Conservation (phyloP, 2,113 vertebrate genomes). For the Aviceda subcristata region DNA sequence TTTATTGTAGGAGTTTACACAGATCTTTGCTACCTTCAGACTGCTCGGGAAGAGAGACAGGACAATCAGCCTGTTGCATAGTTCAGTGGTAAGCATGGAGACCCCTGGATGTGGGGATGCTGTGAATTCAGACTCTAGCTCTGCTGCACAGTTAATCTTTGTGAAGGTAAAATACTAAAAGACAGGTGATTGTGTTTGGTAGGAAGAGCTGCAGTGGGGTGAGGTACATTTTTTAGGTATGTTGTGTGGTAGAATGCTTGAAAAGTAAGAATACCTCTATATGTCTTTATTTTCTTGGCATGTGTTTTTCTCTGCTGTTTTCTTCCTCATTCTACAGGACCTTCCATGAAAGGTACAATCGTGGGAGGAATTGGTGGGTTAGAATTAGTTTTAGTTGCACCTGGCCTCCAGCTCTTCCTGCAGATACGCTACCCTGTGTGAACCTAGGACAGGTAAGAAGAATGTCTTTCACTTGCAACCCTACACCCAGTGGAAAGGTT, state of each 20-base stretch:
- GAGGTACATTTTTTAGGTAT: background rate
- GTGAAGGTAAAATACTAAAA: background rate
- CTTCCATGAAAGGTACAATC: background rate
- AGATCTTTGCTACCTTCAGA: background rate
- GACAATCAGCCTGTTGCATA: background rate
- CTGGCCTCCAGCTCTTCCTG: background rate
- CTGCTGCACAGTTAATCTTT: background rate
- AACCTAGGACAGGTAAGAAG: background rate
- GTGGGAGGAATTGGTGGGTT: background rate
- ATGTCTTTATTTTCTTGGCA: background rate
- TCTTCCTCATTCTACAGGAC: background rate
- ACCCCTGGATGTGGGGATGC: background rate
- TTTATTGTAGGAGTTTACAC: background rate
- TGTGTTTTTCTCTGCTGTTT: background rate
- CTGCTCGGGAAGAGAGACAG: background rate
- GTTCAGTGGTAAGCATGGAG: background rate
- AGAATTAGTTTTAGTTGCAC: background rate
- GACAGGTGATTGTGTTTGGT: background rate
- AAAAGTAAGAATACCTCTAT: background rate
- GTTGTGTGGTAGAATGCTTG: background rate
- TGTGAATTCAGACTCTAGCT: background rate
- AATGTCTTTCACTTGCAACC: background rate
- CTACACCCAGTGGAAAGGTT: background rate
- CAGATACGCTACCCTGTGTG: background rate
- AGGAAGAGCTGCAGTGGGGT: background rate